These are phyloP conservation scores for Platyura marginata DNA, from an alignment of 1,140 invertebrate species.

Conservation along the genomic window DNA sequence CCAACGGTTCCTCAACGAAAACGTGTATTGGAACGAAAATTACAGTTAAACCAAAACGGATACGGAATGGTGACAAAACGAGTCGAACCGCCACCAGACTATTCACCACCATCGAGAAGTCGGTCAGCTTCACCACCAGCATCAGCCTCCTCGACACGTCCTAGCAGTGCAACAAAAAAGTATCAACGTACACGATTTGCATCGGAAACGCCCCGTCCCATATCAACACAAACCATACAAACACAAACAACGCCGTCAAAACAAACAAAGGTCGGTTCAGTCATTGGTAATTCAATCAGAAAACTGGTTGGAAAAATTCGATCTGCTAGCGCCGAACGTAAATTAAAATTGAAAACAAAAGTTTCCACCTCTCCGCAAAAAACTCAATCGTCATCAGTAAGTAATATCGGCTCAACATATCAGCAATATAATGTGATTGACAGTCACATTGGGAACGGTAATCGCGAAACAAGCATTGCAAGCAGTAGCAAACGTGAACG, in stretches of 20 bases:
- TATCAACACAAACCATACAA: constrained; percentile 8
- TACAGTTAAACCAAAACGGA: constrained; percentile 6
- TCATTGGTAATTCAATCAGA: constrained; percentile 49
- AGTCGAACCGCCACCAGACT: constrained; percentile 45
- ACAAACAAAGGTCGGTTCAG: constrained; percentile 26
- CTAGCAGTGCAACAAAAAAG: constrained; percentile 20
- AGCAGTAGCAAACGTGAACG: neutral
- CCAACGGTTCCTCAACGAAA: constrained; percentile 39
- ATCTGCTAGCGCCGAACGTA: constrained; percentile 51
- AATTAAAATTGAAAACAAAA: constrained; percentile 33
- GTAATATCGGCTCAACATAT: constrained; percentile 31
- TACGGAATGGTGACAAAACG: neutral
- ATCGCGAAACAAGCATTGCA: constrained; percentile 4
- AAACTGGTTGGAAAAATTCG: constrained; percentile 60
- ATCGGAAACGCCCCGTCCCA: constrained; percentile 24
- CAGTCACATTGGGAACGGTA: constrained; percentile 25
- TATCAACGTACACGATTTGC: constrained; percentile 47
- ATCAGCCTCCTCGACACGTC: constrained; percentile 12
- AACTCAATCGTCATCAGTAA: constrained; percentile 29
- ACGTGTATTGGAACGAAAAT: constrained; percentile 25
- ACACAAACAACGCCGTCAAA: constrained; percentile 10
- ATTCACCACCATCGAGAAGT: constrained; percentile 39
- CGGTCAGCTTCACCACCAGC: constrained; percentile 28
- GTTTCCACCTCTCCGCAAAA: constrained; percentile 33
- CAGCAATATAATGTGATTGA: constrained; percentile 42